phyloP scores from a whole-genome alignment of 2,797 vertebrate species.

The Poeciliopsis presidionis region DNA sequence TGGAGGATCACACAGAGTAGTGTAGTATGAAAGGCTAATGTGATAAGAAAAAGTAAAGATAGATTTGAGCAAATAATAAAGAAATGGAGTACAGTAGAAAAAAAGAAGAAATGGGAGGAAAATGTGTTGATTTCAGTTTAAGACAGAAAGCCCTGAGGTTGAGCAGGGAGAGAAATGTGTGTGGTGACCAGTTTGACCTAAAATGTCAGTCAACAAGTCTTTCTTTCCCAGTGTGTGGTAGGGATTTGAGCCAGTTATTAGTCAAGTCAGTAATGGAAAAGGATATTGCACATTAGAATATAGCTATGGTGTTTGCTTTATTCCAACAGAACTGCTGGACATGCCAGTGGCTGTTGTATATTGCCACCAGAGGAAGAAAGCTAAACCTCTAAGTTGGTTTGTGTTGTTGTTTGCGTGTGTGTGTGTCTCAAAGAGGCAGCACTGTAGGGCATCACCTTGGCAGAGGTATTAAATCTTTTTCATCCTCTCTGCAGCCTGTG shows the following conservation, averaged over 20 bases:
- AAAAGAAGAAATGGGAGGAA: constrained; percentile 25
- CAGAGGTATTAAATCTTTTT: constrained; percentile 75
- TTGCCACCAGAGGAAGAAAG: constrained; percentile 55
- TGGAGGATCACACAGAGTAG: background rate
- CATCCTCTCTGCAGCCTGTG: constrained; percentile 66
- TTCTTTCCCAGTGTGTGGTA: constrained; percentile 16
- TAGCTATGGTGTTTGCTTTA: background rate
- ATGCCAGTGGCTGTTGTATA: constrained; percentile 49
- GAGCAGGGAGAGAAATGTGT: constrained; percentile 19
- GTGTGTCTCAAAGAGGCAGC: constrained; percentile 46
- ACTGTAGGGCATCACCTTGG: constrained; percentile 73
- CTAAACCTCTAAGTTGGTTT: constrained; percentile 43
- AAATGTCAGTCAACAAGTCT: constrained; percentile 41
- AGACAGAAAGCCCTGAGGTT: constrained; percentile 40
- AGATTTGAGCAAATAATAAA: constrained; percentile 8
- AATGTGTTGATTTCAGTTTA: constrained; percentile 32
- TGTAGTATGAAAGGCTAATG: constrained; percentile 3
- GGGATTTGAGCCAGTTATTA: constrained; percentile 29
- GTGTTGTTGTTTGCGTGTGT: constrained; percentile 15
- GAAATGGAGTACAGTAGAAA: constrained; percentile 6
- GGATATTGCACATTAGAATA: background rate
- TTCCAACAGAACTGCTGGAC: constrained; percentile 45
- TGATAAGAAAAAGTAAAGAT: constrained; percentile 17
- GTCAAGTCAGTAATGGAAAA: constrained; percentile 1
- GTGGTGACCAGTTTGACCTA: constrained; percentile 23